Conservation (phyloP, 2,888 invertebrate genomes). For the Leucania comma region DNA sequence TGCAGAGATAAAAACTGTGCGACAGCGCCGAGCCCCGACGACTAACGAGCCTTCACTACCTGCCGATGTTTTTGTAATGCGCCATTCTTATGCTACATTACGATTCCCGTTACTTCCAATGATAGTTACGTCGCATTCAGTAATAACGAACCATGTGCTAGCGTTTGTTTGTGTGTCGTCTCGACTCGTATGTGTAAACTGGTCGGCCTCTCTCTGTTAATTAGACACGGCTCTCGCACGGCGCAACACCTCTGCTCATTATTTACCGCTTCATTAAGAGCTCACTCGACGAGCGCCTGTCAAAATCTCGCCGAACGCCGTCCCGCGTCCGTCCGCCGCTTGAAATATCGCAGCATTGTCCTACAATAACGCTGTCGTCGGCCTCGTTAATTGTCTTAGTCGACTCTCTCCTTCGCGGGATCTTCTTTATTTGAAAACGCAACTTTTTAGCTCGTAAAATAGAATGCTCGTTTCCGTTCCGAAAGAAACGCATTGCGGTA, state of each 20-base stretch:
- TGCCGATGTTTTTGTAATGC: constrained; percentile 74
- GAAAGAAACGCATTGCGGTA: constrained; percentile 74
- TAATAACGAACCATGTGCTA: constrained; percentile 74
- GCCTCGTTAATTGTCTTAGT: constrained; percentile 86
- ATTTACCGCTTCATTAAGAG: constrained; percentile 90
- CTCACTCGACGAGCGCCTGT: constrained; percentile 87
- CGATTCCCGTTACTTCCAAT: constrained; percentile 71
- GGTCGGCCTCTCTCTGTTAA: constrained; percentile 82
- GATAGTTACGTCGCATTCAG: constrained; percentile 67
- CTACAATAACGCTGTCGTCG: constrained; percentile 88
- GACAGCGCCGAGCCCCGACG: constrained; percentile 74
- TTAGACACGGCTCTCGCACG: constrained; percentile 85
- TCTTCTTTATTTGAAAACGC: constrained; percentile 77
- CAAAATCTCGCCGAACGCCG: constrained; percentile 86
- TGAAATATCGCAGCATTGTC: constrained; percentile 88
- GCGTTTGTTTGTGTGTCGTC: constrained; percentile 54
- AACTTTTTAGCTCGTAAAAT: constrained; percentile 79
- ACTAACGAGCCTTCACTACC: constrained; percentile 81
- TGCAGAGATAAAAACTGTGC: constrained; percentile 83
- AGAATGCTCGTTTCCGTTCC: constrained; percentile 78
- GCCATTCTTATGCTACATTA: constrained; percentile 69
- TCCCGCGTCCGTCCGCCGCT: constrained; percentile 76
- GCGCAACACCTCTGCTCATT: constrained; percentile 88
- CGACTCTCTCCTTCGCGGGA: constrained; percentile 75
- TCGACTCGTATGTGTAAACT: constrained; percentile 72